phyloP scores from a whole-genome alignment of 2,888 invertebrate species.

The Notocelia uddmanniana region DNA sequence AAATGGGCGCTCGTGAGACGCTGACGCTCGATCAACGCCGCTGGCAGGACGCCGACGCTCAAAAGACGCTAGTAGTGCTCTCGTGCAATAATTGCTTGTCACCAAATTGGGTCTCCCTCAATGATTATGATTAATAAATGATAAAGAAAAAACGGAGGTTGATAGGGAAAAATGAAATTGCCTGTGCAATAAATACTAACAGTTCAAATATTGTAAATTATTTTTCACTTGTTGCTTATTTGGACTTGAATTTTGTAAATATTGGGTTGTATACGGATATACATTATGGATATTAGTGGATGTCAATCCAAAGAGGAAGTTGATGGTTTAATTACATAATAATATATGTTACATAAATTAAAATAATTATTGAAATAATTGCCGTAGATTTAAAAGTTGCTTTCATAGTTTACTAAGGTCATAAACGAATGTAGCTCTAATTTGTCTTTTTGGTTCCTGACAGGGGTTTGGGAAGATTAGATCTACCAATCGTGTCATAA shows the following conservation, averaged over 20 bases:
- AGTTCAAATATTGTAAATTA: slow-evolving; percentile 1
- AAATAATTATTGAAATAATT: slow-evolving; percentile 19
- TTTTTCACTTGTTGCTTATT: background rate
- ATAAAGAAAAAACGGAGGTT: background rate
- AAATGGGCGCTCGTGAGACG: too few species aligned
- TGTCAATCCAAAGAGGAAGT: slow-evolving; percentile 18
- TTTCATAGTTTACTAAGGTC: slow-evolving; percentile 15
- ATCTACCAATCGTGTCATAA: too few species aligned
- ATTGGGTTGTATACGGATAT: background rate
- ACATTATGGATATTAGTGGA: background rate
- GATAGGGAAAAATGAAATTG: background rate
- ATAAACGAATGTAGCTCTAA: background rate
- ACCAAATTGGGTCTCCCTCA: background rate
- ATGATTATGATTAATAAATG: background rate
- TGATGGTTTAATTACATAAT: slow-evolving; percentile 3
- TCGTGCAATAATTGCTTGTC: too few species aligned
- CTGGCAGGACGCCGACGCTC: too few species aligned
- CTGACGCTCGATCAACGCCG: too few species aligned
- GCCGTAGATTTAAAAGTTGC: slow-evolving; percentile 17
- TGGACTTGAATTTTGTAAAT: background rate
- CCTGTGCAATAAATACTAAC: background rate
- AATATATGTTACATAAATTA: slow-evolving; percentile 24
- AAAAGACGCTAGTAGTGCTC: too few species aligned
- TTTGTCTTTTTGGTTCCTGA: background rate
- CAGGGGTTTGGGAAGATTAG: background rate